Percentiles rank a stretch among this genome's conserved stretches.
Conservation (phyloP, 2,888 invertebrate genomes). For the Dicyrtoma fusca region DNA sequence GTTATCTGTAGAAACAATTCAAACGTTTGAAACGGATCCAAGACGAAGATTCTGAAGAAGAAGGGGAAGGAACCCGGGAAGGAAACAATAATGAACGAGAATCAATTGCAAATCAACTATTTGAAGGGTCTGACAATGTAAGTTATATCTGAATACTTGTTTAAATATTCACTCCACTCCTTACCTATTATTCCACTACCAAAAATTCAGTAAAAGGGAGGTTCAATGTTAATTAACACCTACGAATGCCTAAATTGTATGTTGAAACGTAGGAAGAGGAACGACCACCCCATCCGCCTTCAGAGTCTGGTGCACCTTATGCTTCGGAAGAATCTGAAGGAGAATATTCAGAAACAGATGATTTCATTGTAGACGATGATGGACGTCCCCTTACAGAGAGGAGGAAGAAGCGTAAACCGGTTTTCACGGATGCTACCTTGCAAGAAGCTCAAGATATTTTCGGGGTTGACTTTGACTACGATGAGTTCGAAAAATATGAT, state of each 20-base stretch:
- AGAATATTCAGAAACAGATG: constrained; percentile 85
- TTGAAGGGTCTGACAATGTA: constrained; percentile 84
- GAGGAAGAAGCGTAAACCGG: constrained; percentile 76
- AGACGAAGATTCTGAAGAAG: constrained; percentile 90
- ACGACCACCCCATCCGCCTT: constrained; percentile 66
- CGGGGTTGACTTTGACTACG: constrained; percentile 97
- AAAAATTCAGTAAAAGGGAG: too few species aligned
- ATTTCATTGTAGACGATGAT: constrained; percentile 97
- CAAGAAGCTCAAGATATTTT: constrained; percentile 99
- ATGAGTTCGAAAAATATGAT: constrained; percentile 84
- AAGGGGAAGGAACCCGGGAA: constrained; percentile 71
- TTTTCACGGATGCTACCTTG: constrained; percentile 86
- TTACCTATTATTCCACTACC: too few species aligned
- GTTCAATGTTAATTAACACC: too few species aligned
- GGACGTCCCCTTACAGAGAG: constrained; percentile 83
- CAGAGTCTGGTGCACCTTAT: constrained; percentile 65
- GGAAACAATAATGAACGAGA: constrained; percentile 78
- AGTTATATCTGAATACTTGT: too few species aligned
- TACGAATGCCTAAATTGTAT: too few species aligned
- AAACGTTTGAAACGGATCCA: constrained; percentile 80
- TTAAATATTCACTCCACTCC: too few species aligned
- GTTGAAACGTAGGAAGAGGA: constrained; percentile 67
- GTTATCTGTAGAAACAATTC: constrained; percentile 72
- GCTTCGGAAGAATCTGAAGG: constrained; percentile 79
- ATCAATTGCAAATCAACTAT: constrained; percentile 85